Evolutionary conservation across 2,888 invertebrate genomes (phyloP).

Genomic region (Nebria salina): DNA sequence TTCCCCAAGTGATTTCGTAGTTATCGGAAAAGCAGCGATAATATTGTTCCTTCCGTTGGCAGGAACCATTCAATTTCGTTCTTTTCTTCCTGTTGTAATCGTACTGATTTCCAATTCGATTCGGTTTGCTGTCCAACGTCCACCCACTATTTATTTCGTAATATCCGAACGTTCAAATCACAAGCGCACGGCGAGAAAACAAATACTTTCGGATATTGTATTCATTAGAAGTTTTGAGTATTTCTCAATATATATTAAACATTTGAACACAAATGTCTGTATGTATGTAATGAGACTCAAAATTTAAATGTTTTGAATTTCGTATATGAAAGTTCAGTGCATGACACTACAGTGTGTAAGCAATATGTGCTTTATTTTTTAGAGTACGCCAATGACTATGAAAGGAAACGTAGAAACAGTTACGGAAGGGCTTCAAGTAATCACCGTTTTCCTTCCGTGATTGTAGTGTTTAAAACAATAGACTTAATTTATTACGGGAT

Average conservation of each 20-base stretch:
- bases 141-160: constrained; percentile 35
- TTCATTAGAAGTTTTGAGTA: too few relatives aligned
- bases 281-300: too few relatives aligned
- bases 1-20: neutral
- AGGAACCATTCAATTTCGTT: constrained; percentile 54
- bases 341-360: too few relatives aligned
- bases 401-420: constrained; percentile 4
- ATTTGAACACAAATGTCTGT: neutral
- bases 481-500: constrained; percentile 11
- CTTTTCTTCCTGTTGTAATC: constrained; percentile 59
- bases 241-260: too few relatives aligned
- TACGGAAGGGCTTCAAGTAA: constrained; percentile 21
- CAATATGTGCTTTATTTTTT: neutral
- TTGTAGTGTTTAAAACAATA: constrained; percentile 37
- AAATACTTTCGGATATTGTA: too few relatives aligned
- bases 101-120: constrained; percentile 60
- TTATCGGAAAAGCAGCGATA: constrained; percentile 34
- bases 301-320: too few relatives aligned
- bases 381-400: neutral
- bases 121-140: constrained; percentile 56
- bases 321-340: too few relatives aligned
- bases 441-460: constrained; percentile 47
- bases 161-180: constrained; percentile 17
- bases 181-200: neutral
- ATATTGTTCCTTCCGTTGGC: constrained; percentile 45